Evolutionary conservation across 1,140 invertebrate genomes (phyloP), one percentile per base, ranked within the genome.

Genomic region (Drosophila ironensis): DNA sequence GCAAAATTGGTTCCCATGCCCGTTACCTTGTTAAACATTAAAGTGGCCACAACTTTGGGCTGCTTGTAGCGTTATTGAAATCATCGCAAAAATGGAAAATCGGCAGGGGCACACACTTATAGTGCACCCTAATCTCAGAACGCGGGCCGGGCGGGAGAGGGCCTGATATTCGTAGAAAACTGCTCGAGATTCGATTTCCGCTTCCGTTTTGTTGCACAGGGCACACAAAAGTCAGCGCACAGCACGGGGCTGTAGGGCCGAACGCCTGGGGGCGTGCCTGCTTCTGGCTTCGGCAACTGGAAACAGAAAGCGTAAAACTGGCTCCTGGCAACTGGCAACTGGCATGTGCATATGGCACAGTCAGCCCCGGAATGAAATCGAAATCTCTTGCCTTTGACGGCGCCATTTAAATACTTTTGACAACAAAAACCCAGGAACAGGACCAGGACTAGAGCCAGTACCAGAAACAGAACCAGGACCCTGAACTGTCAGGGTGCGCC

Each of bases 131-230:
- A 77, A 73, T 72, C 60, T 67, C 41, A 16, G 19, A 56, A 69
- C 70, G 35, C 14, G 30, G 14, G 14, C n/a, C n/a, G 35, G 44
- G 20, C 17, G 20, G 24, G n/a, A n/a, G n/a, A n/a, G n/a, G n/a
- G n/a, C n/a, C n/a, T n/a, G n/a, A n/a, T n/a, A 45, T 37, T 14
- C 24, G 27, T 17, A 69, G 38, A 77, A 70, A 84, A 72, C 52
- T 78, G 74, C 72, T 80, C 59, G 84, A 86, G 80, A 86, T 86
- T 86, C 80, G 80, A 86, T 86, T 86, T 86, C 80, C 80, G 80
- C 67, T 86, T 86, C 80, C 80, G 74, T 86, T n/a, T n/a, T 78
- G 70, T 66, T 86, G 81, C 74, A n/a, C n/a, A 80, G 44, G 59
- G 57, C 56, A 72, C 56, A 72, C 64, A 69, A 67, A 68, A 50